Percentiles rank a stretch among this genome's conserved stretches.
Evolutionary conservation across 2,113 vertebrate genomes (phyloP).

Genomic region (Motacilla tschutschensis): DNA sequence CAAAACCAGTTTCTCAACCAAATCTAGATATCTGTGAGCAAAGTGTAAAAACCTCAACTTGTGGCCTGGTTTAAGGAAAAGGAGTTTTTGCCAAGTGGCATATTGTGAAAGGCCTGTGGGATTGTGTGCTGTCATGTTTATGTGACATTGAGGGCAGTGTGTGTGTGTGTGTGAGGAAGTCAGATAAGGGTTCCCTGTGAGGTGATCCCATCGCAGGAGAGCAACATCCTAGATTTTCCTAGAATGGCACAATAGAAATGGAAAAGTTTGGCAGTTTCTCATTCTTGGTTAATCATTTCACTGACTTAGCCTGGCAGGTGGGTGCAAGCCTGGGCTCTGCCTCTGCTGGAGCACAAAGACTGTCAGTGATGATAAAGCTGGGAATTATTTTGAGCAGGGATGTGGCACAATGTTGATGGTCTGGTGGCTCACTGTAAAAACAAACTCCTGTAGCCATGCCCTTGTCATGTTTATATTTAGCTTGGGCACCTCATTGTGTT

Average conservation of each 20-base stretch:
- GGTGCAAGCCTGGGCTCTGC: neutral
- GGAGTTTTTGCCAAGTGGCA: neutral
- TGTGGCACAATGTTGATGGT: neutral
- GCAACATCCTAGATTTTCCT: neutral
- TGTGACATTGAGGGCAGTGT: neutral
- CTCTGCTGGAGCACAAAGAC: slow-evolving; percentile 19
- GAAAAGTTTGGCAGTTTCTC: neutral
- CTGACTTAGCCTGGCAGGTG: neutral
- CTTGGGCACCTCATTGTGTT: slow-evolving; percentile 27
- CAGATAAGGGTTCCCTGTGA: neutral
- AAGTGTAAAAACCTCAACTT: neutral
- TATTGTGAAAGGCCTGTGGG: neutral
- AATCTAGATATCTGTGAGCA: neutral
- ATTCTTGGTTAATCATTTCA: slow-evolving; percentile 10
- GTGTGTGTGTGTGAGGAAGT: neutral
- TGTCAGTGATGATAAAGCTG: slow-evolving; percentile 18
- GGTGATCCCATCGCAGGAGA: neutral
- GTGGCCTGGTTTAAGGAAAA: neutral
- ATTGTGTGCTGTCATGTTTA: neutral
- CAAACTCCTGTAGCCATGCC: neutral
- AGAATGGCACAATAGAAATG: neutral
- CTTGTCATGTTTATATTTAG: slow-evolving; percentile 1
- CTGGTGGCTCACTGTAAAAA: slow-evolving; percentile 20
- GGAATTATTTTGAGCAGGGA: slow-evolving; percentile 23
- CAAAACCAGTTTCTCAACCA: neutral